These are phyloP conservation scores for Dryobotodes eremita DNA, from an alignment of 2,888 invertebrate species.

Conservation along the genomic window DNA sequence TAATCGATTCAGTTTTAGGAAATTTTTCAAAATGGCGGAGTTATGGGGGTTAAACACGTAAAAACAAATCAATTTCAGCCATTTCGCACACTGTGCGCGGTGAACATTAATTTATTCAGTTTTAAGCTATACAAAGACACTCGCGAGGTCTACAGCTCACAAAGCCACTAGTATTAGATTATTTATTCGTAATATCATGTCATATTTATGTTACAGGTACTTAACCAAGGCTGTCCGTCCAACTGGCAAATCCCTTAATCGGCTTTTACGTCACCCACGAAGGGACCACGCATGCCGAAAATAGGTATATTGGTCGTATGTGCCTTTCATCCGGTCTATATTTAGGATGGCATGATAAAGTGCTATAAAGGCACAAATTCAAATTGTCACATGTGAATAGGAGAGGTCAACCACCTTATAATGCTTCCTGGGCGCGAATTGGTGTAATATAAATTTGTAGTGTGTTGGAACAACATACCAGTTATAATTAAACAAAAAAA, in stretches of 20 bases:
- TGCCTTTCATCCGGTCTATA: conserved; percentile 42
- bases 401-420: conserved; percentile 46
- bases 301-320: conserved; percentile 27
- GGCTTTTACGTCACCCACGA: conserved; percentile 43
- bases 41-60: no score
- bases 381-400: conserved; percentile 47
- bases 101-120: no score
- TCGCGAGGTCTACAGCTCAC: no score
- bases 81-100: no score
- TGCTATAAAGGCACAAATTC: conserved; percentile 39
- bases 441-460: neutral
- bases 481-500: neutral
- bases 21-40: no score
- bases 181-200: conserved; percentile 22
- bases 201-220: conserved; percentile 26
- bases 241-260: conserved; percentile 46
- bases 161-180: neutral
- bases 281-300: conserved; percentile 44
- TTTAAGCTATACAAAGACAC: no score
- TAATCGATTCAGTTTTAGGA: no score
- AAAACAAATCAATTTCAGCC: no score
- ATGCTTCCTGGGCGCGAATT: conserved; percentile 28
- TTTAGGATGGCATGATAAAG: conserved; percentile 37
- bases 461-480: neutral
- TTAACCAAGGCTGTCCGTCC: conserved; percentile 26